phyloP scores from a whole-genome alignment of 2,888 invertebrate genomes.

The Folsomia manolachei region DNA sequence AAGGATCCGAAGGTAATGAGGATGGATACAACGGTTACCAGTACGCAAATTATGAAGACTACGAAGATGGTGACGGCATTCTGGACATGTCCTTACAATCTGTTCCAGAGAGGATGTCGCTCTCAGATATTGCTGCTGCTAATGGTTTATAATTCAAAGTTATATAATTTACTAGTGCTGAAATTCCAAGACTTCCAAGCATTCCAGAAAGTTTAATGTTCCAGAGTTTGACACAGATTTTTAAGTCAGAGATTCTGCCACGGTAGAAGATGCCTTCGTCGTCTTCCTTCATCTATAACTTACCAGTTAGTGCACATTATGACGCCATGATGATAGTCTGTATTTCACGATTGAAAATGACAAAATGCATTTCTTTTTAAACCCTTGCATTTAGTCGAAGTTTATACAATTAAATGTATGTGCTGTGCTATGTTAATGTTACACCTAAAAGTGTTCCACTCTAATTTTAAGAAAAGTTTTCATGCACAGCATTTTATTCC shows the following conservation, averaged over 20 bases:
- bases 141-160: not conserved
- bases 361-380: no score
- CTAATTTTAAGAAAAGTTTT: not conserved
- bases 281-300: not conserved
- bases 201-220: not conserved
- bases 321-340: no score
- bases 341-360: no score
- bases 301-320: not conserved
- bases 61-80: conserved; percentile 2
- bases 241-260: not conserved
- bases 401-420: no score
- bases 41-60: conserved; percentile 5
- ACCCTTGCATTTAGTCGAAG: no score
- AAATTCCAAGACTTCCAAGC: not conserved
- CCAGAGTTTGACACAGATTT: not conserved
- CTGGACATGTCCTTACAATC: not conserved
- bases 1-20: not conserved
- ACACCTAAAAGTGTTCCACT: not conserved
- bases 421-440: no score
- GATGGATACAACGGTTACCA: not conserved
- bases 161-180: not conserved
- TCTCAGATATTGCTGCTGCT: not conserved
- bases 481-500: not conserved
- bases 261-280: not conserved
- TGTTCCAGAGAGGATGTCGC: not conserved